A percentile compares a stretch with the other conserved stretches of the same genome.
Conservation (phyloP, 2,888 invertebrate species). For the Patella ulyssiponensis region DNA sequence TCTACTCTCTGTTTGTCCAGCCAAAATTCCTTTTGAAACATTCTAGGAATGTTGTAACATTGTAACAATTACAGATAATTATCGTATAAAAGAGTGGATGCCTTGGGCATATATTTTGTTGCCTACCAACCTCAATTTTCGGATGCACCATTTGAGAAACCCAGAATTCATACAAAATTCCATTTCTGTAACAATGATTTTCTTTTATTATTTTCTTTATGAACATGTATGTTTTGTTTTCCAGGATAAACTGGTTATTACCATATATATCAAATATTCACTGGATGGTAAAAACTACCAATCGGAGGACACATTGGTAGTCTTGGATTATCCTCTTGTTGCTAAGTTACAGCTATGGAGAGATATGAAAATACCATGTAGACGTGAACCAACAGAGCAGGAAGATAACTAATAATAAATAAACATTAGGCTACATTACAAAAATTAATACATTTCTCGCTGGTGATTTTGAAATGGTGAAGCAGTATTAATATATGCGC, state of each 20-base stretch:
- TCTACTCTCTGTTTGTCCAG: too few relatives aligned
- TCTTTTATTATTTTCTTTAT: neutral
- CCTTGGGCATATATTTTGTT: too few relatives aligned
- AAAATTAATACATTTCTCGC: neutral
- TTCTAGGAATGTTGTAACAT: too few relatives aligned
- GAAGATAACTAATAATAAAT: neutral
- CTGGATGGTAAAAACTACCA: constrained; percentile 6
- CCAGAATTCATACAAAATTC: too few relatives aligned
- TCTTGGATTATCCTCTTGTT: constrained; percentile 36
- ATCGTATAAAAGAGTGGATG: too few relatives aligned
- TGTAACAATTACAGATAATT: too few relatives aligned
- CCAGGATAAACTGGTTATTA: constrained; percentile 28
- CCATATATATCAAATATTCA: constrained; percentile 27
- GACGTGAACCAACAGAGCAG: constrained; percentile 19
- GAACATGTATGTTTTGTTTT: neutral
- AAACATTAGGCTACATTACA: neutral
- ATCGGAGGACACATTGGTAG: constrained; percentile 14
- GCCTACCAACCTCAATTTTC: too few relatives aligned
- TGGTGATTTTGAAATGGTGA: neutral
- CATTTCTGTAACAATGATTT: too few relatives aligned
- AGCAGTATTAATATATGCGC: constrained; percentile 1
- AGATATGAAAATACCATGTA: neutral
- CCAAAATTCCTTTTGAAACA: too few relatives aligned
- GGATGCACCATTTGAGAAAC: too few relatives aligned
- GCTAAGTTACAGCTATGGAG: constrained; percentile 34